These are phyloP conservation scores for Scaptomyza reducta DNA, from an alignment of 2,888 invertebrate species.

Conservation along the genomic window DNA sequence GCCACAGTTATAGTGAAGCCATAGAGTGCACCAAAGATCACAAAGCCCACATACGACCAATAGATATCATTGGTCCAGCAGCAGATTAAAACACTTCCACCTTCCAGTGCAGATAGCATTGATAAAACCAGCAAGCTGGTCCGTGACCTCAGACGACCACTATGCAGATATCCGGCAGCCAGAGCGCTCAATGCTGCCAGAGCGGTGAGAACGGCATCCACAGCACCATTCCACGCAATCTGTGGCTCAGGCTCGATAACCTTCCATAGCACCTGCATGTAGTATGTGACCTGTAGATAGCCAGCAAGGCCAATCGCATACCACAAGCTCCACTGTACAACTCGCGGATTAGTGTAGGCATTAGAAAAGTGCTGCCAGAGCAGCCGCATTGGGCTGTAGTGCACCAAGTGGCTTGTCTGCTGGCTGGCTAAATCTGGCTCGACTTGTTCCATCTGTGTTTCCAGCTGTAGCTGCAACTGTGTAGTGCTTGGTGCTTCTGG, in stretches of 20 bases:
- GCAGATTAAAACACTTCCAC: slow-evolving; percentile 86
- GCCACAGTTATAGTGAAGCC: slow-evolving; percentile 86
- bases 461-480: slow-evolving; percentile 23
- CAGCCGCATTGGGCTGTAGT: slow-evolving; percentile 74
- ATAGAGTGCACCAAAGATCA: slow-evolving; percentile 90
- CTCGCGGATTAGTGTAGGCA: slow-evolving; percentile 87
- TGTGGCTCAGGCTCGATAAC: slow-evolving; percentile 83
- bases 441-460: slow-evolving; percentile 1
- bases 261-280: slow-evolving; percentile 90
- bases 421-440: slow-evolving; percentile 21
- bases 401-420: neutral
- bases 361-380: slow-evolving; percentile 87
- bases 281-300: slow-evolving; percentile 89
- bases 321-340: slow-evolving; percentile 91
- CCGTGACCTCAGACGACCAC: slow-evolving; percentile 77
- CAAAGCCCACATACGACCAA: slow-evolving; percentile 90
- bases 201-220: slow-evolving; percentile 91
- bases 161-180: slow-evolving; percentile 85
- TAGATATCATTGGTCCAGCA: slow-evolving; percentile 87
- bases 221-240: slow-evolving; percentile 89
- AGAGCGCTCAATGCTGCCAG: slow-evolving; percentile 88
- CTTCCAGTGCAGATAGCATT: slow-evolving; percentile 86
- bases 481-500: slow-evolving; percentile 7
- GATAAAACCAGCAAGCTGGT: slow-evolving; percentile 85
- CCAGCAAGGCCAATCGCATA: slow-evolving; percentile 90